Percentiles rank a stretch among this genome's conserved stretches.
Evolutionary conservation across 2,888 invertebrate genomes (phyloP).

Genomic region (Nasonia oneida): DNA sequence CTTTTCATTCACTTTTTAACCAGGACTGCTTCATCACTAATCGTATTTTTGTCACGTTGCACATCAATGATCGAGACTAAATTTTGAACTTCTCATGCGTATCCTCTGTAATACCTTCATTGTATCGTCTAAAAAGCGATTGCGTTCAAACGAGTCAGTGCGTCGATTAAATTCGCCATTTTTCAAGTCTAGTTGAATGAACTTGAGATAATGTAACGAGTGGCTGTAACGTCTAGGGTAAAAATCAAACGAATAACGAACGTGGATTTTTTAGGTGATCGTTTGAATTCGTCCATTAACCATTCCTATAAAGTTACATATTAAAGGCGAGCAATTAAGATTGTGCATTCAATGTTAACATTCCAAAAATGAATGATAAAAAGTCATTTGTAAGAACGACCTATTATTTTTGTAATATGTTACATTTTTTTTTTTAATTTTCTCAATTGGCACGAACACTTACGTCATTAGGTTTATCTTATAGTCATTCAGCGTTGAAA

Average conservation of each 20-base stretch:
- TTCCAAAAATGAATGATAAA: slow-evolving; percentile 51
- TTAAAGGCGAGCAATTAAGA: slow-evolving; percentile 25
- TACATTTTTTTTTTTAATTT: not conserved
- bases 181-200: slow-evolving; percentile 16
- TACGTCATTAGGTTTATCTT: not conserved
- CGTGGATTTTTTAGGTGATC: slow-evolving; percentile 30
- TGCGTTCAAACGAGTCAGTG: slow-evolving; percentile 14
- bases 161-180: slow-evolving; percentile 8
- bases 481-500: slow-evolving; percentile 22
- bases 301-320: slow-evolving; percentile 53
- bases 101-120: slow-evolving; percentile 25
- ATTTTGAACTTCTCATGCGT: slow-evolving; percentile 19
- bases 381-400: not conserved
- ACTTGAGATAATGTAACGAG: slow-evolving; percentile 20
- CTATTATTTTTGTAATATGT: slow-evolving; percentile 16
- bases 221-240: slow-evolving; percentile 43
- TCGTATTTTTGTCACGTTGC: slow-evolving; percentile 34
- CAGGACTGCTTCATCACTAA: slow-evolving; percentile 32
- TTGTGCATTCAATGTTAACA: slow-evolving; percentile 55
- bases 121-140: slow-evolving; percentile 30
- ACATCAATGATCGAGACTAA: slow-evolving; percentile 27
- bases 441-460: slow-evolving; percentile 38
- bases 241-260: slow-evolving; percentile 38
- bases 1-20: slow-evolving; percentile 9
- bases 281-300: slow-evolving; percentile 51